A percentile compares a stretch with the other conserved stretches of the same genome.
Conservation (phyloP, 2,888 invertebrate genomes). For the Acleris sparsana region DNA sequence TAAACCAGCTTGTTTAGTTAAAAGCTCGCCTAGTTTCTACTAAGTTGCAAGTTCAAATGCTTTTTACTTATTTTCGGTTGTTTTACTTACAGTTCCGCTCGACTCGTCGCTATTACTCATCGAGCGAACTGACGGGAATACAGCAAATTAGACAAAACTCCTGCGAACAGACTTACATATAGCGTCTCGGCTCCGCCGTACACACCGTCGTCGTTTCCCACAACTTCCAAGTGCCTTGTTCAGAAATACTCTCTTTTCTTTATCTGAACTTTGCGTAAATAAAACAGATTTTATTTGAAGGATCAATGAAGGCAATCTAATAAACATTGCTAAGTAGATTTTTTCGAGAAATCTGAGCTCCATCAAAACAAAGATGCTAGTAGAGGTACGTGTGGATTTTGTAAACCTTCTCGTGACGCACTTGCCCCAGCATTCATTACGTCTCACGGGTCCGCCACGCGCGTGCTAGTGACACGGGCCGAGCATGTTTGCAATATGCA, state of each 20-base stretch:
- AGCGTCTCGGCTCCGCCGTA: slow-evolving; percentile 70
- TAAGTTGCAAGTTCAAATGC: slow-evolving; percentile 42
- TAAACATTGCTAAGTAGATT: slow-evolving; percentile 21
- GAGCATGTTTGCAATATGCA: neutral
- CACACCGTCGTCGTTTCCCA: slow-evolving; percentile 47
- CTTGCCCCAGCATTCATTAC: slow-evolving; percentile 47
- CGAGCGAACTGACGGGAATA: slow-evolving; percentile 89
- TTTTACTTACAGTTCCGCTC: slow-evolving; percentile 89
- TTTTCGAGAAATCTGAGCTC: slow-evolving; percentile 25
- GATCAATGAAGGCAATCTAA: slow-evolving; percentile 13
- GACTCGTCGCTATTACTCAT: slow-evolving; percentile 89
- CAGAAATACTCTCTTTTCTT: slow-evolving; percentile 52
- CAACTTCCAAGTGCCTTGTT: slow-evolving; percentile 71
- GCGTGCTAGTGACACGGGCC: slow-evolving; percentile 13
- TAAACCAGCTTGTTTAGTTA: too few relatives aligned
- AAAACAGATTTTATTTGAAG: slow-evolving; percentile 17
- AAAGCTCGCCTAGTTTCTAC: slow-evolving; percentile 1
- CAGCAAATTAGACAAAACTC: slow-evolving; percentile 90
- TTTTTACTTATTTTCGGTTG: slow-evolving; percentile 55
- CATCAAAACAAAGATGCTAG: slow-evolving; percentile 34
- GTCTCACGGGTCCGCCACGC: slow-evolving; percentile 29
- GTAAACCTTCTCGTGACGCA: slow-evolving; percentile 48
- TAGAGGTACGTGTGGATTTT: slow-evolving; percentile 56
- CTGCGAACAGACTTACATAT: slow-evolving; percentile 93
- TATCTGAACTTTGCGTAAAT: slow-evolving; percentile 42